These are phyloP conservation scores for Nothocercus nigrocapillus DNA, from an alignment of 2,113 vertebrate genomes.

Conservation along the genomic window DNA sequence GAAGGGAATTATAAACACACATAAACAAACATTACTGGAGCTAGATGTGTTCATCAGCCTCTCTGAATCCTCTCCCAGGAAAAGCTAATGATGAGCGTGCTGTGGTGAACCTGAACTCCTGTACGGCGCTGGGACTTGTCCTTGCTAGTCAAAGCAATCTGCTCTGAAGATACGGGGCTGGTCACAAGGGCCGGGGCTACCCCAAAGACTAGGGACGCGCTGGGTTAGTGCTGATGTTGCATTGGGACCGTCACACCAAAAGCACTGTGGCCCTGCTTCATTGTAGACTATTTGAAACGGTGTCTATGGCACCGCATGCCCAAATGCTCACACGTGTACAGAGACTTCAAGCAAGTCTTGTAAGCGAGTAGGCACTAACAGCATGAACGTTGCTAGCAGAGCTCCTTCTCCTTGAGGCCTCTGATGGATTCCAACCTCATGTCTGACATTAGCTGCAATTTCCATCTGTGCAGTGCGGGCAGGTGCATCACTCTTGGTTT, in stretches of 20 bases:
- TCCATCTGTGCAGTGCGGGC: background rate
- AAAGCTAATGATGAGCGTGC: background rate
- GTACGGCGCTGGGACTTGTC: background rate
- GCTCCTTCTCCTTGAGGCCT: background rate
- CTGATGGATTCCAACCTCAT: background rate
- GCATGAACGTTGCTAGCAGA: background rate
- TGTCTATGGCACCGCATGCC: background rate
- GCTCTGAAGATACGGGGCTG: background rate
- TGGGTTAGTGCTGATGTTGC: background rate
- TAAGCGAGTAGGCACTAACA: background rate
- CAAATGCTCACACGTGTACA: too few relatives aligned
- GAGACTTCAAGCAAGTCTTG: background rate
- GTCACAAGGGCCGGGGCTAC: background rate
- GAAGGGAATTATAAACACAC: background rate
- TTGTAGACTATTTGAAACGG: background rate
- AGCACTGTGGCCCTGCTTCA: background rate
- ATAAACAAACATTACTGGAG: background rate
- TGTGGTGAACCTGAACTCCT: background rate
- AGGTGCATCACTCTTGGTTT: conserved; percentile 14
- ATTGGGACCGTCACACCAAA: background rate
- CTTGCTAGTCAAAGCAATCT: background rate
- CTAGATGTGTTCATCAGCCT: background rate
- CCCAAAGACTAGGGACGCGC: background rate
- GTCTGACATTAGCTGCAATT: conserved; percentile 17
- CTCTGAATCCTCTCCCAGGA: background rate